Evolutionary conservation across 2,113 vertebrate genomes (phyloP).

Genomic region (Opisthocomus hoazin): DNA sequence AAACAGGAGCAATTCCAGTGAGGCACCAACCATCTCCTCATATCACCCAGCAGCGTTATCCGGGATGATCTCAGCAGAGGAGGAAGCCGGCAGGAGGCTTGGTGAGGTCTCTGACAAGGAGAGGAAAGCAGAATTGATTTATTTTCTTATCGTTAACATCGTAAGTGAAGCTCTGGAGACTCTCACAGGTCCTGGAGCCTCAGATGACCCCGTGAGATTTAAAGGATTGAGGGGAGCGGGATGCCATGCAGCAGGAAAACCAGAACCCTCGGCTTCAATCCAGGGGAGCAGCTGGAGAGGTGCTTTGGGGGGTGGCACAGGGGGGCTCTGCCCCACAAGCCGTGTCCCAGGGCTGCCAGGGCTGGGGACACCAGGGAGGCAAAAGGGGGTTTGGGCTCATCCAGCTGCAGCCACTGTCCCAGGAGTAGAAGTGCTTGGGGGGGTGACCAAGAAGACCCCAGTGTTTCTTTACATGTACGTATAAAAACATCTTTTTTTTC

Average conservation of each 20-base stretch:
- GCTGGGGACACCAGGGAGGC: not conserved
- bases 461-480: rapidly evolving
- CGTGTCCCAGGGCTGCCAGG: rapidly evolving
- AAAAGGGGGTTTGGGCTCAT: not conserved
- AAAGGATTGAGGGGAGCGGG: not conserved
- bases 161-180: not conserved
- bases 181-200: not conserved
- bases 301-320: not conserved
- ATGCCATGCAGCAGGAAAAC: not conserved
- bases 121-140: not conserved
- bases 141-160: not conserved
- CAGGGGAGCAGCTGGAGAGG: not conserved
- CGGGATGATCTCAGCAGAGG: not conserved
- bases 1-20: not conserved
- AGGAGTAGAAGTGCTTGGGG: not conserved
- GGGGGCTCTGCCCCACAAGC: not conserved
- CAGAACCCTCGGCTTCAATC: not conserved
- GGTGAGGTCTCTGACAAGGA: not conserved
- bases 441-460: not conserved
- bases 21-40: not conserved
- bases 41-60: not conserved
- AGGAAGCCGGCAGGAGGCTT: not conserved
- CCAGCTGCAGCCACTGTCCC: not conserved
- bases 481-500: not conserved
- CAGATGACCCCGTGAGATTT: rapidly evolving